Evolutionary conservation across 2,113 vertebrate genomes (phyloP), one percentile per base, ranked within the genome.

Genomic region (Puma concolor): DNA sequence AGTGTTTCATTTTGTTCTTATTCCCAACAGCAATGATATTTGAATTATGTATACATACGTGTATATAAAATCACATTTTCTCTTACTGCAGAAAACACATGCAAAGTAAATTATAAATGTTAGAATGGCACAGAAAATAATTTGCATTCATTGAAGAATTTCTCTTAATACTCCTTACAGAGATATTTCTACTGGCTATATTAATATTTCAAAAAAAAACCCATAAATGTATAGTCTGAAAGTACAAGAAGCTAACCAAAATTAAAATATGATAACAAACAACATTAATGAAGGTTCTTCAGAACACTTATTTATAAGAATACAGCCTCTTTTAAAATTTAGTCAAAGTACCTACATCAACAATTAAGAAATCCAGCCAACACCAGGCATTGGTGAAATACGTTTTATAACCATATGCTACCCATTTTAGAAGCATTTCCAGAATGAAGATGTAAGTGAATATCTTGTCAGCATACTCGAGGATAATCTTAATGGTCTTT

Each of bases 371-470:
- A 98, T 99, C 99, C 98, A 99, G 98, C 99, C 99, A 99, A 98
- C 99, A 99, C 99, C 99, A 99, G 90, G 99, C 99, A 98, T 99
- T 99, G 97, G 99, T 99, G 98, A 99, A 99, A 93, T 99, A 99
- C 13, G 99, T 99, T 81, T 99, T 99, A 98, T 99, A 99, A 97
- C 99, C 99, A 98, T 99, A 99, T 0, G 99, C 99, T 36, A 99
- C 99, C 99, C 99, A 99, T 98, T 99, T 99, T 79, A 99, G 98
- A 85, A 99, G 98, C 99, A 99, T 99, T 99, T 99, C 99, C 97
- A 99, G 98, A 97, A 99, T 99, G 97, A 99, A 99, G 96, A 99
- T 94, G 0, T 99, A 99, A 72, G 99, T 99, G 97, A 99, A 99
- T 95, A 99, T 98, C 99, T 99, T 99, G 98, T 99, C 99, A 44